A percentile compares a stretch with the other conserved stretches of the same genome.
Conservation (phyloP, 2,797 vertebrate species). For the Schizothorax lantsangensis region DNA sequence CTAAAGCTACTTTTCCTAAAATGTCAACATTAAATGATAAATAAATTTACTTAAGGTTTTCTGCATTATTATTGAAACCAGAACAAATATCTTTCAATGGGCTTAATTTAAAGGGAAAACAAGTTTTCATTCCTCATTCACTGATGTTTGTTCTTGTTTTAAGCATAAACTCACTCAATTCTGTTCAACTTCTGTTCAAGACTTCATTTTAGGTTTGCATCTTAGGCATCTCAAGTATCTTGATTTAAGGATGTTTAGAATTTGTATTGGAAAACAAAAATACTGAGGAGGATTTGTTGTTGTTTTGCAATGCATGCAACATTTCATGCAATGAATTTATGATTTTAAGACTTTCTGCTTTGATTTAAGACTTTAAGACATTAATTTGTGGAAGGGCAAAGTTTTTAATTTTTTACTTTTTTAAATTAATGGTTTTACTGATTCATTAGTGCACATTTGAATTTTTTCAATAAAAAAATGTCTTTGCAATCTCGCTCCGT, state of each 20-base stretch:
- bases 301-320: neutral
- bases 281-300: neutral
- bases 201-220: neutral
- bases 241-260: no score
- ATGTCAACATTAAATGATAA: no score
- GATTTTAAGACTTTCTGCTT: neutral
- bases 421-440: no score
- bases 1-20: no score
- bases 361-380: neutral
- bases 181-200: neutral
- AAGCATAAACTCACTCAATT: neutral
- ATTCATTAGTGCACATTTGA: neutral
- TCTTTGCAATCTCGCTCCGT: neutral
- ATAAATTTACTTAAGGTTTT: no score
- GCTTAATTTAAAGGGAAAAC: no score
- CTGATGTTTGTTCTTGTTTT: neutral
- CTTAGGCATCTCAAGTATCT: neutral
- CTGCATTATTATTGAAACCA: no score
- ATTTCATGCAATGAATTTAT: neutral
- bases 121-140: neutral
- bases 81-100: no score
- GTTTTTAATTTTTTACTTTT: no score
- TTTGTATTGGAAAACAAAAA: no score
- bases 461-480: neutral
- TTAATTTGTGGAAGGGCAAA: no score